Percentiles rank a stretch among this genome's conserved stretches.
phyloP scores from a whole-genome alignment of 2,888 invertebrate species.

The Morpho deidamia region DNA sequence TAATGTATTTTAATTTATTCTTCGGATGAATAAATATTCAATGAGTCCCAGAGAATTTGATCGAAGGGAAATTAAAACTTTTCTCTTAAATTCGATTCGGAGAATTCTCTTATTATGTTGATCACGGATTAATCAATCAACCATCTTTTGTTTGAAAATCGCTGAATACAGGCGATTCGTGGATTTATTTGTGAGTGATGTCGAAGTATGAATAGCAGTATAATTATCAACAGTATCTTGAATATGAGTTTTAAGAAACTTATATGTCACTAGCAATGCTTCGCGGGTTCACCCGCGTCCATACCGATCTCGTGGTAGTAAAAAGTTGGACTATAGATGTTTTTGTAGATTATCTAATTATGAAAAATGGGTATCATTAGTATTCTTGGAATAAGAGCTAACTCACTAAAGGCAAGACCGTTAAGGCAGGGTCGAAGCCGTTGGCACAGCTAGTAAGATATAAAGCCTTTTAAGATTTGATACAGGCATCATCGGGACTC shows the following conservation, averaged over 20 bases:
- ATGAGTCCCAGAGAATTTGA: conserved; percentile 22
- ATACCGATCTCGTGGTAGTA: too few relatives aligned
- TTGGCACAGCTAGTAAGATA: too few relatives aligned
- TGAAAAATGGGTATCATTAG: too few relatives aligned
- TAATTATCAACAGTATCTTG: background rate
- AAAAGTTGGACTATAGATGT: too few relatives aligned
- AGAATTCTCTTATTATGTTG: conserved; percentile 23
- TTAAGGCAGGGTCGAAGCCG: too few relatives aligned
- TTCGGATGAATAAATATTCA: conserved; percentile 23
- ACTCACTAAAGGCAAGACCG: too few relatives aligned
- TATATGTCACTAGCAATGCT: too few relatives aligned
- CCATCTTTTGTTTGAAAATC: conserved; percentile 19
- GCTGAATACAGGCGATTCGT: conserved; percentile 11
- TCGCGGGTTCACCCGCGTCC: too few relatives aligned
- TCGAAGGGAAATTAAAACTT: conserved; percentile 26
- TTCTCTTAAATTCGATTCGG: conserved; percentile 22
- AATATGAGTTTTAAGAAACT: background rate
- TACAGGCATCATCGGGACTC: too few relatives aligned
- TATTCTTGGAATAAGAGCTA: too few relatives aligned
- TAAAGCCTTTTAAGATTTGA: too few relatives aligned
- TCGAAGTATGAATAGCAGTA: background rate
- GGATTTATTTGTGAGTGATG: conserved; percentile 11
- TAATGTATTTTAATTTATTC: conserved; percentile 24
- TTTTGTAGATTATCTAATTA: too few relatives aligned
- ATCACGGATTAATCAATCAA: conserved; percentile 25